Evolutionary conservation across 2,797 vertebrate species (phyloP).

Genomic region (Periparus ater): DNA sequence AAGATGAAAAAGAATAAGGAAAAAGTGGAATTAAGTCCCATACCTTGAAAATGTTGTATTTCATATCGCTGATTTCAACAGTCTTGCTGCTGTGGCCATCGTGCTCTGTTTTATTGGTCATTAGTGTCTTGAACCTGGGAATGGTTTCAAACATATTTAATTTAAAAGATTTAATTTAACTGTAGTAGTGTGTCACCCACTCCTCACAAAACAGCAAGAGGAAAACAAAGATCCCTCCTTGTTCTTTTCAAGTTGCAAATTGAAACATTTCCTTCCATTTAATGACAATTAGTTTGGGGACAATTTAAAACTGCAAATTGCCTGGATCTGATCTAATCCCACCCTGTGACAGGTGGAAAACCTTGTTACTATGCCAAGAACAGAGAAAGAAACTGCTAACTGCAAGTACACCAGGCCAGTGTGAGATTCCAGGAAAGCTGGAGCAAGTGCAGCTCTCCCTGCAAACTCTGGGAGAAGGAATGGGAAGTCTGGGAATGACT

Average conservation of each 20-base stretch:
- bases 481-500: neutral
- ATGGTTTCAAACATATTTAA: neutral
- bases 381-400: neutral
- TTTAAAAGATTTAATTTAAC: neutral
- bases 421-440: neutral
- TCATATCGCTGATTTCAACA: conserved; percentile 90
- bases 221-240: neutral
- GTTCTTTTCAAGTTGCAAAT: neutral
- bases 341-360: neutral
- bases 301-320: neutral
- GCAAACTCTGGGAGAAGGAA: neutral
- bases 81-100: conserved; percentile 80
- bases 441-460: neutral
- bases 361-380: neutral
- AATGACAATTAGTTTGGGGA: neutral
- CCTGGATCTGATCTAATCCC: neutral
- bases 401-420: neutral
- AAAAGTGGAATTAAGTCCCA: neutral
- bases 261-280: accelerated
- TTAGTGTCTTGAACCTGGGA: conserved; percentile 89
- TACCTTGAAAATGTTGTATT: conserved; percentile 95
- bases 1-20: neutral
- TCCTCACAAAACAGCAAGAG: neutral
- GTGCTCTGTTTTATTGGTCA: conserved; percentile 83
- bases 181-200: neutral